These are phyloP conservation scores for Plutella xylostella DNA, from an alignment of 2,888 invertebrate genomes.

Conservation along the genomic window DNA sequence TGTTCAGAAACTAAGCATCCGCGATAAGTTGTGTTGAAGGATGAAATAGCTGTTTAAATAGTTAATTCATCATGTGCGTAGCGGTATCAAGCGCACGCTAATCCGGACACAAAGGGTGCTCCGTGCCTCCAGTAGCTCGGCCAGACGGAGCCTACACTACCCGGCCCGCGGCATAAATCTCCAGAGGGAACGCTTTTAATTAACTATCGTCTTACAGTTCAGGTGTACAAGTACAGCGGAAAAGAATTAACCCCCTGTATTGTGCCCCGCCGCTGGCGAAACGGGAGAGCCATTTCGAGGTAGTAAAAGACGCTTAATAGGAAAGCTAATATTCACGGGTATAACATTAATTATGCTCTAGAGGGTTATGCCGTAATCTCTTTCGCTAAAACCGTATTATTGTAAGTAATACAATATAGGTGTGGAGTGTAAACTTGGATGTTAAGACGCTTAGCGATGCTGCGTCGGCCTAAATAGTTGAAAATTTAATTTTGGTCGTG, in stretches of 20 bases:
- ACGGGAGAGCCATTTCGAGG: constrained; percentile 50
- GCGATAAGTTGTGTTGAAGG: no score
- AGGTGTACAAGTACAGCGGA: constrained; percentile 31
- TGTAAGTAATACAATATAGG: constrained; percentile 39
- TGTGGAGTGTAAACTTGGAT: constrained; percentile 16
- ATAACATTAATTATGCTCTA: constrained; percentile 61
- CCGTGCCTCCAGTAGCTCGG: no score
- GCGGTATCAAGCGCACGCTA: no score
- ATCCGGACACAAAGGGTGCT: no score
- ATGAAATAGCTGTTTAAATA: no score
- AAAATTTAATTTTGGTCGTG: no score
- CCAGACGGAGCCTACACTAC: no score
- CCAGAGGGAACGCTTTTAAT: constrained; percentile 51
- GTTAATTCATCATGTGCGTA: no score
- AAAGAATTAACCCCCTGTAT: constrained; percentile 37
- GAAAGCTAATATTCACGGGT: constrained; percentile 62
- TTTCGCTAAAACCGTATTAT: constrained; percentile 52
- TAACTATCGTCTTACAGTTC: constrained; percentile 45
- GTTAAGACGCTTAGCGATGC: no score
- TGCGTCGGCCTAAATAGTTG: no score
- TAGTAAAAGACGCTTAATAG: constrained; percentile 62
- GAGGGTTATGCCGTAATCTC: constrained; percentile 47
- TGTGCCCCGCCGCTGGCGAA: constrained; percentile 22
- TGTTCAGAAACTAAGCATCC: no score
- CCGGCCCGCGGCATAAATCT: constrained; percentile 33